A percentile compares a stretch with the other conserved stretches of the same genome.
These are phyloP conservation scores for Pseudomyrmex concolor DNA, from an alignment of 1,140 invertebrate genomes.

Conservation along the genomic window DNA sequence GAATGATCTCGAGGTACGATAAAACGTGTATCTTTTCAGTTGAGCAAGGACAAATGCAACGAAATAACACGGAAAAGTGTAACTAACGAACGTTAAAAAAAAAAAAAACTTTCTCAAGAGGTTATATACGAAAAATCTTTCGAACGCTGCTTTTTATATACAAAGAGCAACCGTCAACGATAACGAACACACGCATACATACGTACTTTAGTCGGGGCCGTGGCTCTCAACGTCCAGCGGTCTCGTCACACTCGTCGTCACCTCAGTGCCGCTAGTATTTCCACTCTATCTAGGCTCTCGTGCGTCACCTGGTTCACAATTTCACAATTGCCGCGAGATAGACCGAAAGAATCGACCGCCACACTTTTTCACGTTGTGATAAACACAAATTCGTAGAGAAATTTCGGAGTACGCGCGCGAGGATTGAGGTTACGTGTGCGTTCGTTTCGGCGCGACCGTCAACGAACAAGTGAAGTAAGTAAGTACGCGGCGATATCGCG, in stretches of 20 bases:
- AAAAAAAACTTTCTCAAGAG: background rate
- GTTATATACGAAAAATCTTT: background rate
- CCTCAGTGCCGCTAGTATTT: background rate
- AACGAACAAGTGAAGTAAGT: slow-evolving; percentile 36
- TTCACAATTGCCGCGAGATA: background rate
- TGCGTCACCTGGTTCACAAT: background rate
- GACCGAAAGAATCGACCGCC: background rate
- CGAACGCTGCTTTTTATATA: background rate
- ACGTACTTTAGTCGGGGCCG: background rate
- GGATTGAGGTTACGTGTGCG: slow-evolving; percentile 29
- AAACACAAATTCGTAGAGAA: background rate
- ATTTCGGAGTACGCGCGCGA: background rate
- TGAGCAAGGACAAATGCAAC: background rate
- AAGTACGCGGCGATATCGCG: background rate
- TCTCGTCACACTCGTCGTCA: background rate
- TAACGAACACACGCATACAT: slow-evolving; percentile 4
- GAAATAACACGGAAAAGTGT: background rate
- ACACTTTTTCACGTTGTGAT: background rate
- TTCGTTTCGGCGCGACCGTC: slow-evolving; percentile 15
- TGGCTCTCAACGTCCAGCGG: background rate
- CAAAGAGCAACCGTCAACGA: background rate
- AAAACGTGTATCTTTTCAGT: background rate
- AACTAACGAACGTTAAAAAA: background rate
- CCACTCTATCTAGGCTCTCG: no score
- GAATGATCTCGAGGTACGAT: no score